Percentiles rank a stretch among this genome's conserved stretches.
phyloP scores from a whole-genome alignment of 2,113 vertebrate species.

The Addax nasomaculatus region DNA sequence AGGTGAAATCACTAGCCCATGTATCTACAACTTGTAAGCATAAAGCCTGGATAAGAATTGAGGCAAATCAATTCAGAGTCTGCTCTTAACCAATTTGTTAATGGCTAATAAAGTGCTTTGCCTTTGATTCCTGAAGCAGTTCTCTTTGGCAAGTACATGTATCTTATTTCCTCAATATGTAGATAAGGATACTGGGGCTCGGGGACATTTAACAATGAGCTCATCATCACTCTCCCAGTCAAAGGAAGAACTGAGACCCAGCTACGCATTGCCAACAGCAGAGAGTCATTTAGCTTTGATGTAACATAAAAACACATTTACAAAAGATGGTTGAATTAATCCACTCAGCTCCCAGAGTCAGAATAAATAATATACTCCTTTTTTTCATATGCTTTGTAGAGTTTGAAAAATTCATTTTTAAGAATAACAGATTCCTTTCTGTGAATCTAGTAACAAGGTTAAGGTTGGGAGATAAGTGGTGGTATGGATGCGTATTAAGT shows the following conservation, averaged over 20 bases:
- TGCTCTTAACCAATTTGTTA: background rate
- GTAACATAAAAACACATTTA: constrained; percentile 1
- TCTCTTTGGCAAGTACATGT: background rate
- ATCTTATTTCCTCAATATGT: background rate
- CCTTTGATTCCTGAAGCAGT: background rate
- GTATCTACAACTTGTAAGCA: background rate
- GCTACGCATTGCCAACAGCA: background rate
- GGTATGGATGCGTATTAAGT: background rate
- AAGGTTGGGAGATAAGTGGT: background rate
- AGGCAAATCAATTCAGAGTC: background rate
- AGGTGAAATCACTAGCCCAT: background rate
- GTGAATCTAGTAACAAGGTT: background rate
- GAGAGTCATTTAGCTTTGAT: background rate
- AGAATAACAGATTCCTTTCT: background rate
- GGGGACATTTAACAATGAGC: background rate
- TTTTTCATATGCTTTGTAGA: background rate
- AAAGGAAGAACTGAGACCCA: background rate
- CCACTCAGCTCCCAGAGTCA: background rate
- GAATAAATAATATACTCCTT: background rate
- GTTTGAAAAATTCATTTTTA: background rate
- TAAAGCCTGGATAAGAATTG: background rate
- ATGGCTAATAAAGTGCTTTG: background rate
- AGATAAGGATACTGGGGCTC: background rate
- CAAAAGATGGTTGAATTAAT: background rate
- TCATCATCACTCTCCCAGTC: background rate